Conservation (phyloP, 2,797 vertebrate genomes). For the Pseudomugil gertrudae region DNA sequence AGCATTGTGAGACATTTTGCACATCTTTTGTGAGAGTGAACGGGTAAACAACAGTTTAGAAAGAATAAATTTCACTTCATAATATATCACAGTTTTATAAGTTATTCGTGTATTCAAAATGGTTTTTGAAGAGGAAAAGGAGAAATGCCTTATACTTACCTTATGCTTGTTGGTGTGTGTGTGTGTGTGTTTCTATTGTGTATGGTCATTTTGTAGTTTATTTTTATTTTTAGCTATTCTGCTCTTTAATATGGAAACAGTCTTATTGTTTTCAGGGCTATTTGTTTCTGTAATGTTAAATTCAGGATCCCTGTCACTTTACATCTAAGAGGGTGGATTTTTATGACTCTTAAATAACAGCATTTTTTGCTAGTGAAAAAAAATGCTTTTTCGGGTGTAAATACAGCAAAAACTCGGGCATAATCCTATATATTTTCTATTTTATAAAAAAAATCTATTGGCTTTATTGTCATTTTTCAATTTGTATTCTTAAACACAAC, state of each 20-base stretch:
- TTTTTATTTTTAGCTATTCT: slow-evolving; percentile 10
- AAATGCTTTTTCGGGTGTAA: too few relatives aligned
- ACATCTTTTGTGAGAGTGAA: slow-evolving; percentile 9
- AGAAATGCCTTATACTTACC: background rate
- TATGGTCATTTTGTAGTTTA: slow-evolving; percentile 6
- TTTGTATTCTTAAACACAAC: too few relatives aligned
- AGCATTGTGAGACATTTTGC: slow-evolving; percentile 1
- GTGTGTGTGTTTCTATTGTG: background rate
- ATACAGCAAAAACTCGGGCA: too few relatives aligned
- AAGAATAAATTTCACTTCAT: slow-evolving; percentile 22
- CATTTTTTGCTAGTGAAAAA: too few relatives aligned
- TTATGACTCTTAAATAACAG: too few relatives aligned
- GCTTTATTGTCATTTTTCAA: too few relatives aligned
- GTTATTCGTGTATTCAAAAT: slow-evolving; percentile 19
- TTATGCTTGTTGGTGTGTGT: background rate
- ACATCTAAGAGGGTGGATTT: too few relatives aligned
- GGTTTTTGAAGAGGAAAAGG: slow-evolving; percentile 10
- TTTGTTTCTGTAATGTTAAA: background rate
- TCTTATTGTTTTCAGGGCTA: background rate
- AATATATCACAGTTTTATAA: slow-evolving; percentile 22
- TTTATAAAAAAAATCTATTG: too few relatives aligned
- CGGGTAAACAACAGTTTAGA: background rate
- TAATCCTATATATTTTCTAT: too few relatives aligned
- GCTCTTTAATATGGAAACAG: background rate
- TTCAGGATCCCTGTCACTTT: background rate